Base-by-base conservation (phyloP, 2,113 vertebrate genomes). In the Erinaceus europaeus region DNA sequence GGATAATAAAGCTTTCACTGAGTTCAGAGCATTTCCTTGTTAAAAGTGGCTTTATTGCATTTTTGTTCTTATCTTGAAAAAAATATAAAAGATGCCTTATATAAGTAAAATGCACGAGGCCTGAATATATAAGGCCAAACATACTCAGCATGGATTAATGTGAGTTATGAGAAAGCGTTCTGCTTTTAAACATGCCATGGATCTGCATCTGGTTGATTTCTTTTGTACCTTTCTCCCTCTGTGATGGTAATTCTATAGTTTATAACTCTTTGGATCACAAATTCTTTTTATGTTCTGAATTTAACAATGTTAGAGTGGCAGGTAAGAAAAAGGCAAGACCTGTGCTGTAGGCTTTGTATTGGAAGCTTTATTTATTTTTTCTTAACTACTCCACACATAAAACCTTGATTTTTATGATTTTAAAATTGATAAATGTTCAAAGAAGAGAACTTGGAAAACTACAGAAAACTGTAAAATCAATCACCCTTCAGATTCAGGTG, bases 1-100 rank as follows among this genome's bases (percentile, higher is more conserved):
- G 10, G 61, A 93, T 93, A 87, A 92, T 84, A 87, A 93, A 90
- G 69, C 52, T 89, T 85, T 90, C 32, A 61, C 4, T 46, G 38
- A 88, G 40, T 78, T 94, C 78, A 93, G 69, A 87, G 75, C 42
- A 57, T 79, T 75, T 52, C 78, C 38, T 92, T 85, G 38, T 89
- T 91, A 74, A 81, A 90, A 93, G 81, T 82, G 86, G 46, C 69
- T 92, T 90, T 94, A 89, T 87, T 90, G 64, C 42, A 72, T 74
- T 78, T 93, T 90, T 93, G 62, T 78, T 27, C 65, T 82, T 85
- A 90, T 84, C 48, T 91, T 74, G 72, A n/a, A n/a, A n/a, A n/a
- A 89, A 89, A 92, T 86, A 57, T 71, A 69, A 81, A 90, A 89
- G 59, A 81, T 71, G 38, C 10, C 74, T 89, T 61, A 74, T 67